These are phyloP conservation scores for Chaetops frenatus DNA, from an alignment of 2,113 vertebrate genomes.

Conservation along the genomic window DNA sequence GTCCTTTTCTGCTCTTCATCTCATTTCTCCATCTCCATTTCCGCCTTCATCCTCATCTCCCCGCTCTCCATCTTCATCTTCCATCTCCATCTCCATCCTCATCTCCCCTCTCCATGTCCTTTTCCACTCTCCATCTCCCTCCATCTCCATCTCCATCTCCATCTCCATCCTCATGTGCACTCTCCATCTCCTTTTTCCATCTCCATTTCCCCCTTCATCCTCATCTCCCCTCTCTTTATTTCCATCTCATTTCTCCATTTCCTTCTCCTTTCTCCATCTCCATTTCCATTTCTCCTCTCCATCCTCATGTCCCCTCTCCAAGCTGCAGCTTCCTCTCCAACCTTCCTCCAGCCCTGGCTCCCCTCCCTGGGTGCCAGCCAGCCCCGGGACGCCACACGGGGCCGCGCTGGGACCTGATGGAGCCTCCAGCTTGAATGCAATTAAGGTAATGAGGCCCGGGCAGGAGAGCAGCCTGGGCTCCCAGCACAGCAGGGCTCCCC, in stretches of 20 bases:
- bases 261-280: neutral
- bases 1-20: no score
- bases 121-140: neutral
- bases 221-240: neutral
- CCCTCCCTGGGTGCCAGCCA: constrained; percentile 53
- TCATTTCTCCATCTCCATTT: neutral
- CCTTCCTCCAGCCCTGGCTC: neutral
- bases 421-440: neutral
- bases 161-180: no score
- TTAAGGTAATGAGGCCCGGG: neutral
- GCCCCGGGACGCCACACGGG: neutral
- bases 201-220: neutral
- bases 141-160: neutral
- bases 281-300: neutral
- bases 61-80: neutral
- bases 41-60: neutral
- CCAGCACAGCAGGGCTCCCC: neutral
- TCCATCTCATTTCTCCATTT: no score
- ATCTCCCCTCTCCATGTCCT: neutral
- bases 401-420: constrained; percentile 35
- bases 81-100: no score
- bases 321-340: neutral
- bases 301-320: neutral
- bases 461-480: neutral
- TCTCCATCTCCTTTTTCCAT: neutral